phyloP scores from a whole-genome alignment of 2,797 vertebrate species.

The Bradypodion ventrale region DNA sequence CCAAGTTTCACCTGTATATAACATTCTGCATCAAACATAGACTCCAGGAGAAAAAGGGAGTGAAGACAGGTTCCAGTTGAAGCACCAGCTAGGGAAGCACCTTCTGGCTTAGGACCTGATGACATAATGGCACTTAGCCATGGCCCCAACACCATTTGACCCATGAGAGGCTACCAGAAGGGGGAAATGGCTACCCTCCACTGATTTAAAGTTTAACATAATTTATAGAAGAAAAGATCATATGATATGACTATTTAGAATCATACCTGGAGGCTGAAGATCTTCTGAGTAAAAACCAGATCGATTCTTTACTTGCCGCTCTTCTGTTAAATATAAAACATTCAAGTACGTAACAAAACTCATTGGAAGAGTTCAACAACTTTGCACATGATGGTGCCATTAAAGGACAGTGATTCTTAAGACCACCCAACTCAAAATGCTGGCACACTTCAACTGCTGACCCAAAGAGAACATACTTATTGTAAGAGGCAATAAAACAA shows the following conservation, averaged over 20 bases:
- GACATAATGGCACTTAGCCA: background rate
- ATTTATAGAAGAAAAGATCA: background rate
- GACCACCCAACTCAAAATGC: accelerated
- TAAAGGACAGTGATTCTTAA: background rate
- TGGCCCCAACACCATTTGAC: background rate
- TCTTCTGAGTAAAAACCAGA: conserved; percentile 77
- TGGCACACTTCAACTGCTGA: background rate
- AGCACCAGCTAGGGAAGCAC: background rate
- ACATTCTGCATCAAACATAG: too few relatives aligned
- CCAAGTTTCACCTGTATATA: too few relatives aligned
- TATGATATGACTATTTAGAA: background rate
- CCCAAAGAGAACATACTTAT: background rate
- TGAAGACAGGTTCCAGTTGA: background rate
- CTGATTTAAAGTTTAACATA: background rate
- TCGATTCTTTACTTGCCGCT: conserved; percentile 77
- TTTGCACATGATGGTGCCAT: too few relatives aligned
- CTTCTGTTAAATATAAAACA: conserved; percentile 71
- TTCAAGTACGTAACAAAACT: background rate
- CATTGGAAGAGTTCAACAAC: background rate
- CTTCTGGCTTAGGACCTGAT: background rate
- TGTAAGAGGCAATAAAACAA: conserved; percentile 8
- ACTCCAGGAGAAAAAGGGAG: background rate
- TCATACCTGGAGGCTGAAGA: conserved; percentile 78
- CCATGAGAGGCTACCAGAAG: background rate
- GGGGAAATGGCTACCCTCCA: background rate